A percentile compares a stretch with the other conserved stretches of the same genome.
These are phyloP conservation scores for Hippopotamyrus pictus DNA, from an alignment of 2,797 vertebrate genomes.

Conservation along the genomic window DNA sequence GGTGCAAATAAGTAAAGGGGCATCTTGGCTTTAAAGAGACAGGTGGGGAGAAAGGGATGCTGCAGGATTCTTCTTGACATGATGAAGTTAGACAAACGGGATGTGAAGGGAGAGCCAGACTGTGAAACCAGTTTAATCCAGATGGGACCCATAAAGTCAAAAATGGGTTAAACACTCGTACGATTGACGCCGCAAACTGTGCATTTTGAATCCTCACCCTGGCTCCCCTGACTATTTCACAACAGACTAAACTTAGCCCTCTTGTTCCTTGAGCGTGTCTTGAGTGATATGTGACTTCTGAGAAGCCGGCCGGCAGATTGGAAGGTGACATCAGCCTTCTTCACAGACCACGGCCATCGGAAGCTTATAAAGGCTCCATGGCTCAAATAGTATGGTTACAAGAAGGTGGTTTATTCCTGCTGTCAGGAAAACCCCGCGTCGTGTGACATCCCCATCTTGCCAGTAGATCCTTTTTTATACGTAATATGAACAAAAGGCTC, in stretches of 20 bases:
- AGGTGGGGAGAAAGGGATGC: not conserved
- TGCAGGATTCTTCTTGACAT: not conserved
- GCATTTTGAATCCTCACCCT: not conserved
- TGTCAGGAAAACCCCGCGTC: not conserved
- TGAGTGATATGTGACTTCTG: not conserved
- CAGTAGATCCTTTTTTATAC: not conserved
- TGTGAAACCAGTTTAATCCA: not conserved
- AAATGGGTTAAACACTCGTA: constrained; percentile 20
- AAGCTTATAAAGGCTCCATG: not conserved
- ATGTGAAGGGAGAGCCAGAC: not conserved
- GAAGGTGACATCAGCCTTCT: not conserved
- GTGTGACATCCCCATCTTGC: not conserved
- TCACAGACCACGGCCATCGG: not conserved
- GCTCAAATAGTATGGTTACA: not conserved
- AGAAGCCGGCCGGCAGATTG: not conserved
- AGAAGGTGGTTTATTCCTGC: not conserved
- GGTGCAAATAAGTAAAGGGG: not conserved
- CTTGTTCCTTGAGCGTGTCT: not conserved
- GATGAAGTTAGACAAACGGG: not conserved
- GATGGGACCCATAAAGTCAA: not conserved
- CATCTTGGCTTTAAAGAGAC: not conserved
- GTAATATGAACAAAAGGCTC: not conserved
- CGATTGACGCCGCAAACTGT: constrained; percentile 25
- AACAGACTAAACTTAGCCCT: not conserved
- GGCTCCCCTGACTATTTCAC: not conserved